These are phyloP conservation scores for Drosophila rufa DNA, from an alignment of 1,140 invertebrate species.

Conservation along the genomic window DNA sequence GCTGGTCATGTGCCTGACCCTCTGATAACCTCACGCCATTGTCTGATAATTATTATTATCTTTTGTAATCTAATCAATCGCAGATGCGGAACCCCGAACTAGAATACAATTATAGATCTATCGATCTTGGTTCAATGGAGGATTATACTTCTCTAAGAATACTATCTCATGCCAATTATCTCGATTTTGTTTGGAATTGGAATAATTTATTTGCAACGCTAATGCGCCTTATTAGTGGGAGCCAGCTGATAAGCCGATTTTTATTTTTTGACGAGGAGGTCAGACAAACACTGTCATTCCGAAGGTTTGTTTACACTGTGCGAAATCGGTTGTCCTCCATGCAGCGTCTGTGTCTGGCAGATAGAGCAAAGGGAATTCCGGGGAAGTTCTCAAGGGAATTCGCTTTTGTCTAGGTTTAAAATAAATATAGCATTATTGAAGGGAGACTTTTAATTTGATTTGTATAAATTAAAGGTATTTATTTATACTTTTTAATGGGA, in stretches of 20 bases:
- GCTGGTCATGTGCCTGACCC: conserved; percentile 39
- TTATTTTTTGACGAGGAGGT: conserved; percentile 32
- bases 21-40: conserved; percentile 26
- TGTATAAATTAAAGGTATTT: not conserved
- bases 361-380: conserved; percentile 31
- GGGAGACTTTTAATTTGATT: not conserved
- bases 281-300: conserved; percentile 29
- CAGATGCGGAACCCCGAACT: conserved; percentile 16
- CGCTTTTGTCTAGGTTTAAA: not conserved
- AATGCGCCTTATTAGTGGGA: conserved; percentile 42
- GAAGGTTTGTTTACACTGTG: conserved; percentile 76
- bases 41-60: conserved; percentile 10
- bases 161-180: conserved; percentile 31
- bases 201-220: conserved; percentile 3
- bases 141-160: not conserved
- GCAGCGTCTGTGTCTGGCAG: conserved; percentile 21
- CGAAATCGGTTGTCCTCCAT: conserved; percentile 21
- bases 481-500: not conserved
- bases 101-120: conserved; percentile 27
- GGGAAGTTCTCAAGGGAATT: conserved; percentile 37
- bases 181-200: conserved; percentile 10
- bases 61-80: conserved; percentile 25
- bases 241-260: conserved; percentile 61
- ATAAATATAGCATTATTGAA: not conserved
- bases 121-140: conserved; percentile 46